phyloP scores from a whole-genome alignment of 2,797 vertebrate species.

The Schizothorax lantsangensis region DNA sequence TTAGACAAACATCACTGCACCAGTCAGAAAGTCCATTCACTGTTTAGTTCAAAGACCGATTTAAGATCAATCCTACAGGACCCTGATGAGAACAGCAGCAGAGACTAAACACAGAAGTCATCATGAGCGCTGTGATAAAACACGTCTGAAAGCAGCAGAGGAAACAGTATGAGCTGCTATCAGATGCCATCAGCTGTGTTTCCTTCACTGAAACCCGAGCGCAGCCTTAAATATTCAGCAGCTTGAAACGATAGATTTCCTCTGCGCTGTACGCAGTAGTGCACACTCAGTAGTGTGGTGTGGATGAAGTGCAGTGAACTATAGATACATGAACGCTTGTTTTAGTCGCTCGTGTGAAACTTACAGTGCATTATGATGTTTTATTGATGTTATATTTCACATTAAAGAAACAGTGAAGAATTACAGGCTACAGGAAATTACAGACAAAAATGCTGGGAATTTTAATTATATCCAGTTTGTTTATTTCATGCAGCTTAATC shows the following conservation, averaged over 20 bases:
- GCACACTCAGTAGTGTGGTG: neutral
- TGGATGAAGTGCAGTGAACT: neutral
- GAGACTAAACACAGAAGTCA: neutral
- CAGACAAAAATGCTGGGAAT: constrained; percentile 8
- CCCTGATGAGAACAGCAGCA: neutral
- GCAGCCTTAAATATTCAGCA: constrained; percentile 71
- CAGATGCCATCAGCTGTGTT: neutral
- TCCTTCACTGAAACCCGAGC: constrained; percentile 62
- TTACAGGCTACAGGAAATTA: neutral
- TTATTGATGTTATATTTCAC: neutral
- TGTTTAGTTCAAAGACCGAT: neutral
- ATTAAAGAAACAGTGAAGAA: neutral
- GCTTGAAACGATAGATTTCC: constrained; percentile 62
- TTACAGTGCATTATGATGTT: too few relatives aligned
- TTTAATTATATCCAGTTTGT: constrained; percentile 26
- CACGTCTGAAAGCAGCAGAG: neutral
- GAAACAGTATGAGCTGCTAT: neutral
- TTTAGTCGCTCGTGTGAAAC: neutral
- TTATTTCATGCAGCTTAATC: neutral
- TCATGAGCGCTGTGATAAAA: neutral
- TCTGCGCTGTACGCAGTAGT: neutral
- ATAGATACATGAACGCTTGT: too few relatives aligned
- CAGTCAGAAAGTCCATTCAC: neutral
- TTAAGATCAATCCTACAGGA: neutral
- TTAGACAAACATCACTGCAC: too few relatives aligned